Evolutionary conservation across 2,113 vertebrate species (phyloP).

Genomic region (Calyptomena viridis): DNA sequence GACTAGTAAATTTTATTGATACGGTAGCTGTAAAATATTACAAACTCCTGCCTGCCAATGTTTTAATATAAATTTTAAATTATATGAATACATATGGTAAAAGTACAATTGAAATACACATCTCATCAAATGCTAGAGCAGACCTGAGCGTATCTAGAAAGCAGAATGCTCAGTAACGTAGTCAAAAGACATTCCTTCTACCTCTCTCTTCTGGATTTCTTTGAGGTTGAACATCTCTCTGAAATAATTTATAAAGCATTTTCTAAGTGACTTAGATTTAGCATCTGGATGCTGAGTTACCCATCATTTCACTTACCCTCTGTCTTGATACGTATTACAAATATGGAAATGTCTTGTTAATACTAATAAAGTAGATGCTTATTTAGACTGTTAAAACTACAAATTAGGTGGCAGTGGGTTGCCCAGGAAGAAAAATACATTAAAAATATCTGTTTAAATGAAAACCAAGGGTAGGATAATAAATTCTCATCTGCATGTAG

Average conservation of each 20-base stretch:
- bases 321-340: neutral
- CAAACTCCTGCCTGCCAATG: neutral
- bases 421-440: neutral
- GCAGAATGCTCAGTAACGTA: neutral
- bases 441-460: neutral
- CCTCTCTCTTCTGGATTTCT: constrained; percentile 22
- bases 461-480: neutral
- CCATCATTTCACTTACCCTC: neutral
- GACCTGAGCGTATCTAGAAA: constrained; percentile 28
- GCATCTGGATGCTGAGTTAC: neutral
- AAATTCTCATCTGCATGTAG: neutral
- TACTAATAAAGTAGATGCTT: neutral
- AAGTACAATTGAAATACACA: neutral
- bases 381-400: neutral
- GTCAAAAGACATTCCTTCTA: neutral
- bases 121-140: constrained; percentile 16
- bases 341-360: neutral
- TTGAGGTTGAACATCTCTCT: constrained; percentile 31
- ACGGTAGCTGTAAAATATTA: neutral
- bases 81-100: neutral
- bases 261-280: neutral
- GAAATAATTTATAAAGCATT: neutral
- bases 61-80: neutral
- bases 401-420: neutral
- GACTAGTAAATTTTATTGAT: neutral